Evolutionary conservation across 2,113 vertebrate genomes (phyloP).

Genomic region (Tylochromis polylepis): DNA sequence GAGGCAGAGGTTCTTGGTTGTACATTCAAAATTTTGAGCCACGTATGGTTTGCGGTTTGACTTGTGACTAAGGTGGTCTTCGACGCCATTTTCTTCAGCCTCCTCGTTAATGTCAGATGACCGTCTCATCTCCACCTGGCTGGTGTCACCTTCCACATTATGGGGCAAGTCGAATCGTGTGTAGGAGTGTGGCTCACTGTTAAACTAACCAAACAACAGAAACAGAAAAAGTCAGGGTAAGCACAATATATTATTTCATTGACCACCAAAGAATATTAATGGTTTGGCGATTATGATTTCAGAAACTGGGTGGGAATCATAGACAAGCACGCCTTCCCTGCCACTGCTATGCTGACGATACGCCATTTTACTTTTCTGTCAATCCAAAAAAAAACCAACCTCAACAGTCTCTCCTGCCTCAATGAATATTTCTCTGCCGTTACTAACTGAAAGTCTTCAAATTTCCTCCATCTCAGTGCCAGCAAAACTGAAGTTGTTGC

Average conservation of each 20-base stretch:
- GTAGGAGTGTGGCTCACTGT: slow-evolving; percentile 84
- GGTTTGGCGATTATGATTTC: too few species aligned
- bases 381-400: not conserved
- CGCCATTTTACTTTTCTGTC: not conserved
- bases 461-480: not conserved
- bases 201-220: slow-evolving; percentile 20
- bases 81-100: slow-evolving; percentile 67
- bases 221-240: not conserved
- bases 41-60: slow-evolving; percentile 32
- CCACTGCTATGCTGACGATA: not conserved
- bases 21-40: slow-evolving; percentile 48
- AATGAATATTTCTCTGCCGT: not conserved
- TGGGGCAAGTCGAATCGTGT: slow-evolving; percentile 90
- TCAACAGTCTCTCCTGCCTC: not conserved
- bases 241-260: not conserved
- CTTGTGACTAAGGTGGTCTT: slow-evolving; percentile 58
- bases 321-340: not conserved
- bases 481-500: not conserved
- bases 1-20: slow-evolving; percentile 72
- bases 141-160: slow-evolving; percentile 88
- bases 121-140: slow-evolving; percentile 95
- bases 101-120: slow-evolving; percentile 83
- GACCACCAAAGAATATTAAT: not conserved
- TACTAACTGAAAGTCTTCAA: not conserved
- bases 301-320: not conserved